A percentile compares a stretch with the other conserved stretches of the same genome.
Evolutionary conservation across 2,888 invertebrate species (phyloP).

Genomic region (Spisula solida): DNA sequence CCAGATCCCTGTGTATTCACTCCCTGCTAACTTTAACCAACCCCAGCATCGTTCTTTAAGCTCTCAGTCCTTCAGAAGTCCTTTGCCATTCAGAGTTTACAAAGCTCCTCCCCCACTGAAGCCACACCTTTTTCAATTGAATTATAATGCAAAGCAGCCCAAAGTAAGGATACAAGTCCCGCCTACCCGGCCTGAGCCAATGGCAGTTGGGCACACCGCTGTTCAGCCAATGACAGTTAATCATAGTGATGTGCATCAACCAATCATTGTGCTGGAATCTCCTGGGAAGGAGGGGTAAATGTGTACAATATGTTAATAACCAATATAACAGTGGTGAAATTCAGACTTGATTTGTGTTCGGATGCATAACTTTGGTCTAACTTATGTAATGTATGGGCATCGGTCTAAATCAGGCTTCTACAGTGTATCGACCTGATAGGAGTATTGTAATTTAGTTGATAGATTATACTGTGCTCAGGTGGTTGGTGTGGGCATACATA

Average conservation of each 20-base stretch:
- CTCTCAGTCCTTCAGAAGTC: conserved; percentile 43
- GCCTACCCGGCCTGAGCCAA: conserved; percentile 53
- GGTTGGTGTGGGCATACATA: neutral
- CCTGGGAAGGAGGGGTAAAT: conserved; percentile 57
- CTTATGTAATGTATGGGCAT: neutral
- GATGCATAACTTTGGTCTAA: conserved; percentile 13
- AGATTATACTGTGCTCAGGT: neutral
- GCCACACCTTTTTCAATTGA: conserved; percentile 61
- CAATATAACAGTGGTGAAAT: conserved; percentile 20
- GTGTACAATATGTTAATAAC: conserved; percentile 32
- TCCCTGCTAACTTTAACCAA: conserved; percentile 29
- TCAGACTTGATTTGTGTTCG: neutral
- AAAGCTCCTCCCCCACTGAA: conserved; percentile 64
- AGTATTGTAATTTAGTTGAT: neutral
- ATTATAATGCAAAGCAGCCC: conserved; percentile 39
- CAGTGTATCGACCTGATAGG: neutral
- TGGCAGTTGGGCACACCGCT: conserved; percentile 57
- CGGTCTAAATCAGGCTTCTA: neutral
- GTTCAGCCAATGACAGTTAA: conserved; percentile 59
- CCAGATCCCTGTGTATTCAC: conserved; percentile 58
- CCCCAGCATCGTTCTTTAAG: conserved; percentile 23
- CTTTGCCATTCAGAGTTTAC: conserved; percentile 60
- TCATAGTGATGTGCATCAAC: conserved; percentile 56
- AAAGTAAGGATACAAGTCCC: conserved; percentile 34
- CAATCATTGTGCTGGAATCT: conserved; percentile 60